Conservation (phyloP, 2,888 invertebrate species). For the Sycophila texana region DNA sequence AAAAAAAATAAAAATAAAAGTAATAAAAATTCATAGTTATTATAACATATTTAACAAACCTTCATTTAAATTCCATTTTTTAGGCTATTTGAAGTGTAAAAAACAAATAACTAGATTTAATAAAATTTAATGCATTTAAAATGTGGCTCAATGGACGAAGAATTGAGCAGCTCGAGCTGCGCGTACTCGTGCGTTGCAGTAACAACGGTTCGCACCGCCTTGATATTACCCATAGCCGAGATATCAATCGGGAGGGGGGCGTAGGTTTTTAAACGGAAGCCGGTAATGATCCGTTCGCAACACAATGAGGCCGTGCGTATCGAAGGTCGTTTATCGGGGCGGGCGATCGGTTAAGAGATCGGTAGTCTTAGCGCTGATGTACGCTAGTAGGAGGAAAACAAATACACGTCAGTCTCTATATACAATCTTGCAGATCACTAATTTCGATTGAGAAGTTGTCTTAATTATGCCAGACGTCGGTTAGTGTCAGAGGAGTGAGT, state of each 20-base stretch:
- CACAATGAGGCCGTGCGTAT: constrained; percentile 10
- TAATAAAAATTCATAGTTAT: no score
- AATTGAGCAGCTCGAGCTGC: no score
- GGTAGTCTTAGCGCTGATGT: background rate
- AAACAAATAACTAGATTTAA: no score
- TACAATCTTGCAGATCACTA: background rate
- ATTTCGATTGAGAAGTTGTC: no score
- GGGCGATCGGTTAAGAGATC: background rate
- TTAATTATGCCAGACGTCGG: no score
- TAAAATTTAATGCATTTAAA: no score
- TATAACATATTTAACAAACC: no score
- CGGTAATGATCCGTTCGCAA: constrained; percentile 35
- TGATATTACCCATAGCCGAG: constrained; percentile 3
- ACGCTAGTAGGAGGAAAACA: background rate
- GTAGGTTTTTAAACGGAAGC: constrained; percentile 38
- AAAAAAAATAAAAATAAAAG: no score
- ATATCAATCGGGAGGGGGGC: constrained; percentile 25
- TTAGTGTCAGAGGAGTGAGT: no score
- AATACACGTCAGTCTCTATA: background rate
- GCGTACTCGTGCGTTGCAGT: background rate
- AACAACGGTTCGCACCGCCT: background rate
- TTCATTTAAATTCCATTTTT: no score
- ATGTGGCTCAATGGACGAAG: no score
- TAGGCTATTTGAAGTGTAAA: no score
- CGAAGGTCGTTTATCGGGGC: constrained; percentile 12